These are phyloP conservation scores for Natator depressus DNA, from an alignment of 2,113 vertebrate genomes.

Conservation along the genomic window DNA sequence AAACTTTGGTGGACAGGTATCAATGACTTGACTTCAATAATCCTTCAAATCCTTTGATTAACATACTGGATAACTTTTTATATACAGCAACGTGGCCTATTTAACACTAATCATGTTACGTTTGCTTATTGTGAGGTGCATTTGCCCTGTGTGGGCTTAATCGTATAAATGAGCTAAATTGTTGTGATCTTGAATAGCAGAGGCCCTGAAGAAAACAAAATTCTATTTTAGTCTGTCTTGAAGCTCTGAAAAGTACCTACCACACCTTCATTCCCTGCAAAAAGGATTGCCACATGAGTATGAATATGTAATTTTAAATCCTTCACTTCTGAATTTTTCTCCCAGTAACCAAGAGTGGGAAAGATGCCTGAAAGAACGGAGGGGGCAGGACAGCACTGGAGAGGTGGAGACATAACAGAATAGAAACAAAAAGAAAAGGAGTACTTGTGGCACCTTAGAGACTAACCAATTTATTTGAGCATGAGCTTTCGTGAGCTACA, in stretches of 20 bases:
- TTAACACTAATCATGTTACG: neutral
- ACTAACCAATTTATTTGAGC: too few species aligned
- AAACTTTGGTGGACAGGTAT: neutral
- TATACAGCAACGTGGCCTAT: accelerated
- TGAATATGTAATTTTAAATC: neutral
- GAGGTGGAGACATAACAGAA: neutral
- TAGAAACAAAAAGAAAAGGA: too few species aligned
- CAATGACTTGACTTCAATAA: neutral
- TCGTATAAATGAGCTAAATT: neutral
- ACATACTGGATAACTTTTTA: neutral
- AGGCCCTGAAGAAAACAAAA: neutral
- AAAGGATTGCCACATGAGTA: neutral
- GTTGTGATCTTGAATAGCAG: neutral
- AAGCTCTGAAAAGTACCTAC: neutral
- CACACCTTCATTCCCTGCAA: neutral
- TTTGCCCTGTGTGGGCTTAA: neutral
- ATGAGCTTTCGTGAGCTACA: too few species aligned
- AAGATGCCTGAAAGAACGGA: neutral
- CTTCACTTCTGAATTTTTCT: neutral
- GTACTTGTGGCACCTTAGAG: too few species aligned
- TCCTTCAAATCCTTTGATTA: neutral
- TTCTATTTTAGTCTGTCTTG: neutral
- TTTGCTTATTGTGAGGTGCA: neutral
- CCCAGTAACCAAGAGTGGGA: neutral
- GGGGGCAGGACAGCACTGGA: neutral